Evolutionary conservation across 1,140 invertebrate species (phyloP).

Genomic region (Pseudoatta argentina): DNA sequence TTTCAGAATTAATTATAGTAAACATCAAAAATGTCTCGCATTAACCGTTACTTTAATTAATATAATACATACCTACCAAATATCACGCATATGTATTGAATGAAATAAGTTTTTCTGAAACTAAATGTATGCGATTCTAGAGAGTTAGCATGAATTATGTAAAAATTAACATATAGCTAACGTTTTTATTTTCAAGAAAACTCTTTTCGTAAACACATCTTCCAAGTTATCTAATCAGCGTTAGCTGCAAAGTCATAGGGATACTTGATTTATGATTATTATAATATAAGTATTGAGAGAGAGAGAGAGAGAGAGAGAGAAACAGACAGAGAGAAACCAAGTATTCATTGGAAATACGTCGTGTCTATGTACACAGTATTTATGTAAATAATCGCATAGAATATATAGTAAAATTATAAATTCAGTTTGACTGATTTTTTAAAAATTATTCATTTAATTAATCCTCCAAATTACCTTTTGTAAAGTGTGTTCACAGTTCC

Average conservation of each 20-base stretch:
- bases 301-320: too few species aligned
- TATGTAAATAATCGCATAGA: slow-evolving; percentile 81
- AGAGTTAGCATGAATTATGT: slow-evolving; percentile 27
- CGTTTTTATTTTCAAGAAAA: slow-evolving; percentile 10
- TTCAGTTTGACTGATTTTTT: slow-evolving; percentile 78
- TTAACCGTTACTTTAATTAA: slow-evolving; percentile 56
- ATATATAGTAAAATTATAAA: slow-evolving; percentile 75
- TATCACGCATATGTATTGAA: slow-evolving; percentile 34
- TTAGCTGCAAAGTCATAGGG: slow-evolving; percentile 52
- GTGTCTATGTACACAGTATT: slow-evolving; percentile 77
- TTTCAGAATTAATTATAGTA: slow-evolving; percentile 36
- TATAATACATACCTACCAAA: slow-evolving; percentile 52
- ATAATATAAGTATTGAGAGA: slow-evolving; percentile 60
- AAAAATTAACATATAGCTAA: slow-evolving; percentile 35
- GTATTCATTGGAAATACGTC: slow-evolving; percentile 65
- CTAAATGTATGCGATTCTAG: slow-evolving; percentile 27
- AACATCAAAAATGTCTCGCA: slow-evolving; percentile 41
- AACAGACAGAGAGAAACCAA: slow-evolving; percentile 18
- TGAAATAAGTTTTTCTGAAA: slow-evolving; percentile 15
- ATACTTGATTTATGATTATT: slow-evolving; percentile 50
- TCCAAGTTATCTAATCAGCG: slow-evolving; percentile 27
- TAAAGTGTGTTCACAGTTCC: slow-evolving; percentile 70
- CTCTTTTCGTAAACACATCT: slow-evolving; percentile 7
- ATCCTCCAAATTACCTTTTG: slow-evolving; percentile 69
- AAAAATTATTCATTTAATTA: slow-evolving; percentile 76